A percentile compares a stretch with the other conserved stretches of the same genome.
Conservation (phyloP, 2,113 vertebrate genomes). For the Antechinus flavipes region DNA sequence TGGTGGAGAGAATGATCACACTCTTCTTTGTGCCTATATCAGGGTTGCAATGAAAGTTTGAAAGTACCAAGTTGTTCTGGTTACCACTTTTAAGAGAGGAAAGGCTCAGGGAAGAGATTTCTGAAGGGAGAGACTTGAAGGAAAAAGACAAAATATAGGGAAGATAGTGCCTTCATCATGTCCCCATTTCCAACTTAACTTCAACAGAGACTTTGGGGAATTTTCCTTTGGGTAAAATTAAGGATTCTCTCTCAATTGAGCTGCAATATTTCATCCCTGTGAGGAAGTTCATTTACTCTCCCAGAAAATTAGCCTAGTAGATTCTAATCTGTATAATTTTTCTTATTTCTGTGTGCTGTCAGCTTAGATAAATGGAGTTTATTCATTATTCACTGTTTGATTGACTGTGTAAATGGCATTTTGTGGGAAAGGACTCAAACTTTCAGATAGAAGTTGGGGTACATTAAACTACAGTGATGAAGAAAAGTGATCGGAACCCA, state of each 20-base stretch:
- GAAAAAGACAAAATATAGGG: not conserved
- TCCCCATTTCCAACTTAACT: not conserved
- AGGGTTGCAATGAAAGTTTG: not conserved
- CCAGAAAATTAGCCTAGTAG: not conserved
- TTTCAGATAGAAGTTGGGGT: not conserved
- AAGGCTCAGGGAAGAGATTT: not conserved
- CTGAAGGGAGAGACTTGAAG: not conserved
- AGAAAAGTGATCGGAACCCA: not conserved
- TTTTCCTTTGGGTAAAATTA: not conserved
- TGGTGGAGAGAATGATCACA: not conserved
- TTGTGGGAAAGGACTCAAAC: not conserved
- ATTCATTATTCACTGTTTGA: not conserved
- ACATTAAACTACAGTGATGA: not conserved
- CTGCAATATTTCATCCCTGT: not conserved
- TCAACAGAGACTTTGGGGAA: not conserved
- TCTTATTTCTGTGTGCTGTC: not conserved
- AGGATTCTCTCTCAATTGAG: not conserved
- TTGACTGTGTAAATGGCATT: not conserved
- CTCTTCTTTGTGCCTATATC: not conserved
- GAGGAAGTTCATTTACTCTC: not conserved
- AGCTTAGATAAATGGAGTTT: not conserved
- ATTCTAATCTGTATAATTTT: not conserved
- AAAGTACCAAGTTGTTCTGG: not conserved
- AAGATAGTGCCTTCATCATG: not conserved
- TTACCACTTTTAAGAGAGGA: not conserved